phyloP scores from a whole-genome alignment of 2,888 invertebrate genomes.

The Tiliacea aurago region DNA sequence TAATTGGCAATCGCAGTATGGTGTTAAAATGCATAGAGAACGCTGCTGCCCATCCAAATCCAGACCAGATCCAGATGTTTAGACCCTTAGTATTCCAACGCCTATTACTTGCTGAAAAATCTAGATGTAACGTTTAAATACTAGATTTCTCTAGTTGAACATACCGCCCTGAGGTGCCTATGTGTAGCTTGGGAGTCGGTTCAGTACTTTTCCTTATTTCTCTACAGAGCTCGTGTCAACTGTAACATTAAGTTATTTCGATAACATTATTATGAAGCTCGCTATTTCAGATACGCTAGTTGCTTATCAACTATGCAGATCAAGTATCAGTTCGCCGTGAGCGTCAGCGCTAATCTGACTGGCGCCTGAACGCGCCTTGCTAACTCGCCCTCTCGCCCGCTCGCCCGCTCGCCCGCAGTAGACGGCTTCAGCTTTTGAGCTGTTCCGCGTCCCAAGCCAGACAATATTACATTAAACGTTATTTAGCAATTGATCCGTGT shows the following conservation, averaged over 20 bases:
- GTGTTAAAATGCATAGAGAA: too few relatives aligned
- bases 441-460: neutral
- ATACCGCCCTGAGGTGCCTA: too few relatives aligned
- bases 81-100: too few relatives aligned
- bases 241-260: neutral
- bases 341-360: slow-evolving; percentile 26
- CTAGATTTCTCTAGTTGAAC: too few relatives aligned
- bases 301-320: neutral
- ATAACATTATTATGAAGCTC: neutral
- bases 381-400: neutral
- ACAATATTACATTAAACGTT: slow-evolving; percentile 1
- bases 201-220: too few relatives aligned
- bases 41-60: too few relatives aligned
- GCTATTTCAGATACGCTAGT: neutral
- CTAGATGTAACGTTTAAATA: too few relatives aligned
- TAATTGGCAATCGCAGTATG: too few relatives aligned
- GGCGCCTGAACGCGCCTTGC: neutral
- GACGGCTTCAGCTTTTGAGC: neutral
- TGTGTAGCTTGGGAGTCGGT: too few relatives aligned
- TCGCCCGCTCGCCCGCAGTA: neutral
- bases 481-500: neutral
- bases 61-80: too few relatives aligned
- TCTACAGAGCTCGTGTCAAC: neutral
- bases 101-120: too few relatives aligned
- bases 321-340: neutral